Conservation (phyloP, 2,888 invertebrate species). For the Sarcophaga caerulescens region DNA sequence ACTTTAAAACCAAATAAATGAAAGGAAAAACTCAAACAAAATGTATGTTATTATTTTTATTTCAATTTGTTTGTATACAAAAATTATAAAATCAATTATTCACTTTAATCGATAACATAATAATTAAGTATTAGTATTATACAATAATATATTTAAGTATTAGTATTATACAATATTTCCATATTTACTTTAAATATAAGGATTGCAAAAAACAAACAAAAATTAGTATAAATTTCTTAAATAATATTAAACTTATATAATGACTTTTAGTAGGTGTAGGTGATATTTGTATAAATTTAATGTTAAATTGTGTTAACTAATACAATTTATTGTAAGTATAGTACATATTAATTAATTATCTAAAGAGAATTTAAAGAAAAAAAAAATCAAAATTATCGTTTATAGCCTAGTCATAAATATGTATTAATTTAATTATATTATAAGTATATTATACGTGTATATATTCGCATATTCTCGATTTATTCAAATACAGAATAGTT, state of each 20-base stretch:
- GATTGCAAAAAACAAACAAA: constrained; percentile 71
- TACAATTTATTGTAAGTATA: constrained; percentile 48
- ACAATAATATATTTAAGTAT: constrained; percentile 80
- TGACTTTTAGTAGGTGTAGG: constrained; percentile 79
- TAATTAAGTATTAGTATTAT: constrained; percentile 80
- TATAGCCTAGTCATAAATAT: constrained; percentile 66
- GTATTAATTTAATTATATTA: constrained; percentile 67
- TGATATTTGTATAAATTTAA: constrained; percentile 75
- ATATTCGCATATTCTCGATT: constrained; percentile 63
- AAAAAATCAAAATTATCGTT: constrained; percentile 55
- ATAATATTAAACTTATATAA: constrained; percentile 78
- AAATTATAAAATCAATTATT: constrained; percentile 66
- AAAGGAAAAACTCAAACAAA: background rate
- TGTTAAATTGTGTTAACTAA: constrained; percentile 52
- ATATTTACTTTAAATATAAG: constrained; percentile 71
- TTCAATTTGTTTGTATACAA: constrained; percentile 61
- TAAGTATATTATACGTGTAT: constrained; percentile 38
- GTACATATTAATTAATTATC: constrained; percentile 62
- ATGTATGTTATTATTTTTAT: constrained; percentile 62
- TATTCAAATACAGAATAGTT: constrained; percentile 68
- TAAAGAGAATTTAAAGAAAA: constrained; percentile 52
- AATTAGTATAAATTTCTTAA: constrained; percentile 73
- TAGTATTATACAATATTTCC: constrained; percentile 80
- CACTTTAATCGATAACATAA: constrained; percentile 75
- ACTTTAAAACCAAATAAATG: too few species aligned